These are phyloP conservation scores for Idaea dimidiata DNA, from an alignment of 2,888 invertebrate genomes.

Conservation along the genomic window DNA sequence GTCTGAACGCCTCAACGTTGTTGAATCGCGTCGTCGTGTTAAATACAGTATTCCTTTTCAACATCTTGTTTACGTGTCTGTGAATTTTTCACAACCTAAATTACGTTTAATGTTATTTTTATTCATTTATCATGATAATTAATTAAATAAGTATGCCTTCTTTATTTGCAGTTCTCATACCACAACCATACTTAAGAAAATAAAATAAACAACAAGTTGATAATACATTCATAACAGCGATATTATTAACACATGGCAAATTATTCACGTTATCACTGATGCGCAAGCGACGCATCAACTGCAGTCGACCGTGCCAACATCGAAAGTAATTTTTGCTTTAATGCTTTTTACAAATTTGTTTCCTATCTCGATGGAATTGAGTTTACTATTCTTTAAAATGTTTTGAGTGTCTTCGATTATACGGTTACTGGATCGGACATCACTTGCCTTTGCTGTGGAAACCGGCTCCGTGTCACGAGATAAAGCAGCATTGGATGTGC, in stretches of 20 bases:
- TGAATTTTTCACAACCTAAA: conserved; percentile 14
- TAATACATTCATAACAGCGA: conserved; percentile 41
- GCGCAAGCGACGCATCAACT: conserved; percentile 37
- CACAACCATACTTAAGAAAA: conserved; percentile 11
- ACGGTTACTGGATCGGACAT: conserved; percentile 45
- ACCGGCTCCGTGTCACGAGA: conserved; percentile 36
- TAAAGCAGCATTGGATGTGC: conserved; percentile 48
- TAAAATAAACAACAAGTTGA: conserved; percentile 17
- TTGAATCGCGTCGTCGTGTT: conserved; percentile 23
- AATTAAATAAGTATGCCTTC: not conserved
- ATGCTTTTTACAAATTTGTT: conserved; percentile 5
- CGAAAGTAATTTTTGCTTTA: conserved; percentile 9
- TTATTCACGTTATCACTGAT: conserved; percentile 51
- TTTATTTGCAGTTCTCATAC: not conserved
- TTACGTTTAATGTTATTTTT: conserved; percentile 4
- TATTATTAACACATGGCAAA: conserved; percentile 52
- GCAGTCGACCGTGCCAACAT: conserved; percentile 19
- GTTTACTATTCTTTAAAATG: conserved; percentile 8
- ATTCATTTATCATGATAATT: not conserved
- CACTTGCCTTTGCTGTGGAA: conserved; percentile 37
- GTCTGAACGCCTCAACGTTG: conserved; percentile 45
- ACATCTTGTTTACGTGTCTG: conserved; percentile 34
- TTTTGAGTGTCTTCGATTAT: conserved; percentile 31
- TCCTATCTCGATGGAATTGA: conserved; percentile 13
- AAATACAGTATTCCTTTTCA: conserved; percentile 39